Conservation (phyloP, 2,113 vertebrate genomes). For the Ursus arctos region DNA sequence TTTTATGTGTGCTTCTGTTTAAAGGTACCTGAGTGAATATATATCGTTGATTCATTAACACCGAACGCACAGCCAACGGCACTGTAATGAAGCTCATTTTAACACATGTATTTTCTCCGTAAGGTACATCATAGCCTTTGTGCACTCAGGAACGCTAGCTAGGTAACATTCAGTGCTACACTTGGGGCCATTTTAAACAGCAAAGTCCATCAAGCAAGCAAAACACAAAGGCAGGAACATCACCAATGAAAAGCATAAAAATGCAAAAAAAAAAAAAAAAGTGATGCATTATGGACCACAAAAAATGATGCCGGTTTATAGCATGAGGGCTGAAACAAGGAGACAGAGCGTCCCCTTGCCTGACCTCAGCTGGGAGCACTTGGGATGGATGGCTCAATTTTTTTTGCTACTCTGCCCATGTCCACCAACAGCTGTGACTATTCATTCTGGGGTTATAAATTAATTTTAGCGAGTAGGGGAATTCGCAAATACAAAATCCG, state of each 20-base stretch:
- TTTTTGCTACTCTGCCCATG: rapidly evolving
- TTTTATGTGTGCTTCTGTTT: not conserved
- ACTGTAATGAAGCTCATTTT: not conserved
- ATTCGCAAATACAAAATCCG: not conserved
- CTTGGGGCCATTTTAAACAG: not conserved
- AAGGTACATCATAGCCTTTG: not conserved
- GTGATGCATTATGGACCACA: not conserved
- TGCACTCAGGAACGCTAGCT: rapidly evolving
- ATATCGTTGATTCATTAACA: not conserved
- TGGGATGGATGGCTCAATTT: rapidly evolving
- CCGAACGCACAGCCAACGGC: rapidly evolving
- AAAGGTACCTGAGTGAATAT: not conserved
- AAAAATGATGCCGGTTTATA: not conserved
- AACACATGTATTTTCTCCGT: rapidly evolving
- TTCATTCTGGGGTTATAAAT: not conserved
- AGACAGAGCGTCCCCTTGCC: rapidly evolving
- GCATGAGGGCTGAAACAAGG: not conserved
- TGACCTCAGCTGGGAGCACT: not conserved
- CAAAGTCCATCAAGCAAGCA: not conserved
- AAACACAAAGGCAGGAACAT: not conserved
- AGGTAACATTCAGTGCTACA: rapidly evolving
- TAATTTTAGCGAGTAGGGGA: not conserved
- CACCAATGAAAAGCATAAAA: not conserved
- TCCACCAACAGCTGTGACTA: rapidly evolving
- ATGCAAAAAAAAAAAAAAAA: not conserved